Conservation (phyloP, 2,888 invertebrate species). For the Sisyra terminalis region DNA sequence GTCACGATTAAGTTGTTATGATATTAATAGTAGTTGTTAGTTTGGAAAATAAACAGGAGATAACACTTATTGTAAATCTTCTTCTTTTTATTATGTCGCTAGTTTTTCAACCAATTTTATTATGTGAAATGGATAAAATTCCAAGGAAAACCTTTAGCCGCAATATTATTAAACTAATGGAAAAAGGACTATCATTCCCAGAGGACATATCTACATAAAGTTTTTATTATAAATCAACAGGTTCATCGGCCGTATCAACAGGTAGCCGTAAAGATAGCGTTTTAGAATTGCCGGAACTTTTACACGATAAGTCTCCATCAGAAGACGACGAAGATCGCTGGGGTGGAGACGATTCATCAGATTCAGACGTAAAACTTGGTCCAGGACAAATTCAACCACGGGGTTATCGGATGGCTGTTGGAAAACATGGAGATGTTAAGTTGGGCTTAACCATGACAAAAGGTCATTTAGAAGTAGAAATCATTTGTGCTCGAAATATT, state of each 20-base stretch:
- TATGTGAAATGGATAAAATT: too few species aligned
- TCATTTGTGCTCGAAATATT: constrained; percentile 54
- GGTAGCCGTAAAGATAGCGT: constrained; percentile 36
- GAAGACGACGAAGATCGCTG: constrained; percentile 27
- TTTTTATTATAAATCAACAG: constrained; percentile 8
- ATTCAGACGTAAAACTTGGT: constrained; percentile 33
- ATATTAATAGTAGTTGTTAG: too few species aligned
- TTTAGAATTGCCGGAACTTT: constrained; percentile 32
- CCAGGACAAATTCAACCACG: constrained; percentile 70
- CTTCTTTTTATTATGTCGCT: too few species aligned
- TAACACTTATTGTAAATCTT: too few species aligned
- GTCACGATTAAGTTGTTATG: too few species aligned
- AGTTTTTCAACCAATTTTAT: too few species aligned
- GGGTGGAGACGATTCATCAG: constrained; percentile 5
- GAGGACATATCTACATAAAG: too few species aligned
- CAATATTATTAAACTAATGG: too few species aligned
- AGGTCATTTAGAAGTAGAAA: constrained; percentile 81
- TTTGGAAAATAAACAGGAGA: too few species aligned
- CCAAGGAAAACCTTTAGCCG: too few species aligned
- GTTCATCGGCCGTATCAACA: constrained; percentile 24
- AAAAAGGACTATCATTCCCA: too few species aligned
- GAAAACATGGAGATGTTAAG: constrained; percentile 66
- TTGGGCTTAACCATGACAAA: constrained; percentile 80
- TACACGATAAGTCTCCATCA: constrained; percentile 38
- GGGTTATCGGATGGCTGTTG: constrained; percentile 47